Conservation (phyloP, 2,888 invertebrate genomes). For the Hoplodrina blanda region DNA sequence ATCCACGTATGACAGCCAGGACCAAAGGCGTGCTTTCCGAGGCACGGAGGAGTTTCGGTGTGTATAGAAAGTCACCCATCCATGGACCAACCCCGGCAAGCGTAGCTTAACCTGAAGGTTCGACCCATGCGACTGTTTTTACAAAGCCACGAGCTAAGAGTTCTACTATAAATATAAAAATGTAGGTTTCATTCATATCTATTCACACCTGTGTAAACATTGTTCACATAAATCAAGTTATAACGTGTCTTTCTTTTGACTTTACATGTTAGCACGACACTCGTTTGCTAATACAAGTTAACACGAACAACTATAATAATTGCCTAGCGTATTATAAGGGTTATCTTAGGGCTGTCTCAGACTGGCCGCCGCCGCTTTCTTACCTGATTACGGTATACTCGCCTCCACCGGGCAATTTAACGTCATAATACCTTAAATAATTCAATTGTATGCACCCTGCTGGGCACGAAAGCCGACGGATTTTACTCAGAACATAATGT, state of each 20-base stretch:
- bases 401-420: constrained; percentile 72
- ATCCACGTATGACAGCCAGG: too few relatives aligned
- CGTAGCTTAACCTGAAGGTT: too few relatives aligned
- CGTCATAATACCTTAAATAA: constrained; percentile 78
- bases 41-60: too few relatives aligned
- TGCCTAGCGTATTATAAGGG: constrained; percentile 32
- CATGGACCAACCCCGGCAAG: too few relatives aligned
- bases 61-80: too few relatives aligned
- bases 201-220: constrained; percentile 19
- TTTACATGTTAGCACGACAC: constrained; percentile 14
- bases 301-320: constrained; percentile 38
- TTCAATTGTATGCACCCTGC: constrained; percentile 75
- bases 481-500: constrained; percentile 68
- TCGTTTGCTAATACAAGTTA: constrained; percentile 20
- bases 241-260: constrained; percentile 18
- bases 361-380: constrained; percentile 61
- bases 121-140: too few relatives aligned
- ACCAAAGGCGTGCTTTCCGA: too few relatives aligned
- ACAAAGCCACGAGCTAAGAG: too few relatives aligned
- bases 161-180: constrained; percentile 12
- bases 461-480: constrained; percentile 71
- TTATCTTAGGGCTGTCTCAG: constrained; percentile 46
- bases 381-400: constrained; percentile 66
- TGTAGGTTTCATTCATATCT: constrained; percentile 6
- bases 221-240: constrained; percentile 11